A percentile compares a stretch with the other conserved stretches of the same genome.
Evolutionary conservation across 2,888 invertebrate genomes (phyloP).

Genomic region (Dilophus febrilis): DNA sequence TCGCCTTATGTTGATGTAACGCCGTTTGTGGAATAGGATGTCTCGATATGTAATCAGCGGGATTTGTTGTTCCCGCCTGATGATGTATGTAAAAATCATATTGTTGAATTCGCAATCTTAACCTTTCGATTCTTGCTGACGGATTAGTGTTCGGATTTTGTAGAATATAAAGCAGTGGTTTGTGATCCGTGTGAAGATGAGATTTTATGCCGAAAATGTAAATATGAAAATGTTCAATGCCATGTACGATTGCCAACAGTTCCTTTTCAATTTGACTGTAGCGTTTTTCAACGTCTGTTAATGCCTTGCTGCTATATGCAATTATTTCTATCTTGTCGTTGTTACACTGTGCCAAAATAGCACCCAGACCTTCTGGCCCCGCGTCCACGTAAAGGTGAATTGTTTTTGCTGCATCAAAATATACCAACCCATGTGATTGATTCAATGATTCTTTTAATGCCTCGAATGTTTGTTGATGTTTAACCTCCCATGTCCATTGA

Average conservation of each 20-base stretch:
- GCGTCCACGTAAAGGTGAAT: constrained; percentile 15
- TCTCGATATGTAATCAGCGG: constrained; percentile 9
- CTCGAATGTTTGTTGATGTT: constrained; percentile 9
- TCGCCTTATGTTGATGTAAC: not conserved
- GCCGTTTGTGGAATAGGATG: not conserved
- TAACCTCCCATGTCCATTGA: constrained; percentile 10
- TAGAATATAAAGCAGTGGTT: constrained; percentile 16
- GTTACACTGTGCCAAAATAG: constrained; percentile 6
- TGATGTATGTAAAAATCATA: constrained; percentile 12
- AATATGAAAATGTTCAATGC: constrained; percentile 17
- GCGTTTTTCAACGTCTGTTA: constrained; percentile 5
- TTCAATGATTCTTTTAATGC: constrained; percentile 9
- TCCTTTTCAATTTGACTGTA: constrained; percentile 20
- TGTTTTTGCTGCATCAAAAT: constrained; percentile 8
- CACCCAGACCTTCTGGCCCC: constrained; percentile 11
- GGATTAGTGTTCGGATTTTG: constrained; percentile 10
- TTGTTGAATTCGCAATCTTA: constrained; percentile 12
- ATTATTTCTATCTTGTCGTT: too few relatives aligned
- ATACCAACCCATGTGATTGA: constrained; percentile 7
- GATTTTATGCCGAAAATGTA: constrained; percentile 14
- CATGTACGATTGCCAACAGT: constrained; percentile 17
- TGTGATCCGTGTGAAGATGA: constrained; percentile 11
- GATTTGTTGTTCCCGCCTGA: constrained; percentile 12
- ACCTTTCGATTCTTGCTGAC: constrained; percentile 16
- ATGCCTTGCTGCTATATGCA: constrained; percentile 3